phyloP scores from a whole-genome alignment of 2,797 vertebrate genomes.

The Pantherophis vulpinus region DNA sequence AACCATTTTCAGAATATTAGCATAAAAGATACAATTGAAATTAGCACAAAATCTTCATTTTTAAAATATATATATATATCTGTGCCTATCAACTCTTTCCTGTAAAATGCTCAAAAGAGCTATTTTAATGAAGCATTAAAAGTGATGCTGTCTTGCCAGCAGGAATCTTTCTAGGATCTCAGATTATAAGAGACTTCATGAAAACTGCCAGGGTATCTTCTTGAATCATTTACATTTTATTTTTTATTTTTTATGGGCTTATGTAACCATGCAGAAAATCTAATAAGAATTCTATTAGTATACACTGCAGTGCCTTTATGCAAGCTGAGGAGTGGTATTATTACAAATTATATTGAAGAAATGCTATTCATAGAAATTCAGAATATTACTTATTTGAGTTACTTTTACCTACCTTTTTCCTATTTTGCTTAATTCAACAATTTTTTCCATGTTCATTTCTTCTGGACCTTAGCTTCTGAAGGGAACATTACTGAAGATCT shows the following conservation, averaged over 20 bases:
- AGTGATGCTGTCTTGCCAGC: constrained; percentile 73
- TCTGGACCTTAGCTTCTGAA: constrained; percentile 40
- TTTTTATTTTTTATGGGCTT: constrained; percentile 67
- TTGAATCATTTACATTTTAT: constrained; percentile 75
- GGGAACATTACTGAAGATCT: constrained; percentile 18
- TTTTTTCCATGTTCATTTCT: constrained; percentile 43
- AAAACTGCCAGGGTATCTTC: constrained; percentile 72
- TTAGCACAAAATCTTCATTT: constrained; percentile 37
- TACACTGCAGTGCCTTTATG: constrained; percentile 60
- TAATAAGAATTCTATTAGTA: constrained; percentile 76
- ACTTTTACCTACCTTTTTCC: constrained; percentile 52
- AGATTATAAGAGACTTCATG: constrained; percentile 73
- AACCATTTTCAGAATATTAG: constrained; percentile 30
- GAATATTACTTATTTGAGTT: constrained; percentile 54
- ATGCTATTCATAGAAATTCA: constrained; percentile 20
- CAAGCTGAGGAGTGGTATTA: constrained; percentile 58
- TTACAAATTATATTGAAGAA: constrained; percentile 55
- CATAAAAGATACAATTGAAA: constrained; percentile 51
- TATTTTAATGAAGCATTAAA: constrained; percentile 75
- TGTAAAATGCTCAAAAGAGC: constrained; percentile 61
- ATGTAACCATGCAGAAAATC: constrained; percentile 81
- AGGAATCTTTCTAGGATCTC: constrained; percentile 68
- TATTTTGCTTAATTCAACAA: constrained; percentile 61
- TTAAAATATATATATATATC: not conserved
- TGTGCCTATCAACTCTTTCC: constrained; percentile 65